Evolutionary conservation across 2,797 vertebrate genomes (phyloP), one percentile per base, ranked within the genome.

Genomic region (Cottoperca gobio): DNA sequence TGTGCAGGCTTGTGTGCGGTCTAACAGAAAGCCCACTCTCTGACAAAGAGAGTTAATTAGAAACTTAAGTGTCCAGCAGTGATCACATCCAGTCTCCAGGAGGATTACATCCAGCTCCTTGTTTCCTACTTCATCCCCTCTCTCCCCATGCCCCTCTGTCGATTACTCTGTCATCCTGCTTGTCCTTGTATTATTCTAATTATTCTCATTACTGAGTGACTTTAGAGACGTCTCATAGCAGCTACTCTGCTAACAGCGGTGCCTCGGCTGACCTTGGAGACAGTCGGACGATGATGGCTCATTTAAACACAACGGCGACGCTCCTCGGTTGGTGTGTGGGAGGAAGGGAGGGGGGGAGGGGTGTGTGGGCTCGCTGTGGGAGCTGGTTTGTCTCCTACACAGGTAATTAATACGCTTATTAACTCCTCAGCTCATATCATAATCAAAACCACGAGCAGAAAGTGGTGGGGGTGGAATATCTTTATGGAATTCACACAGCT

Each of bases 371-470:
- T 84, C 46, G 45, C 83, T 75, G 75, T 75, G 86, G 87, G 88
- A 89, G 83, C 63, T 58, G 78, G 61, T 87, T 89, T 85, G 81
- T 86, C 89, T 91, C 84, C 86, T 80, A 75, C 89, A 77, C 86
- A 87, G 88, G 88, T 92, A 91, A 92, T 93, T 92, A 93, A 91
- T 88, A 91, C 74, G 67, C 87, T 87, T 88, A 92, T 92, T 92
- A 92, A 89, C 86, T 91, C 85, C 82, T 87, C 82, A 46, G 81
- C 88, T 86, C 83, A 72, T 81, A 89, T 89, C 79, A 83, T 80
- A 55, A 91, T 88, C 83, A 84, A 78, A 86, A 79, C 61, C 59
- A 61, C 10, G 11, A 67, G 76, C 76, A 70, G 69, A 80, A 50
- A 65, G 68, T 28, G 57, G 84, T 49, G 83, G 81, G 70, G 79